Evolutionary conservation across 2,113 vertebrate genomes (phyloP), one percentile per base, ranked within the genome.

Genomic region (Benitochromis conjunctus): DNA sequence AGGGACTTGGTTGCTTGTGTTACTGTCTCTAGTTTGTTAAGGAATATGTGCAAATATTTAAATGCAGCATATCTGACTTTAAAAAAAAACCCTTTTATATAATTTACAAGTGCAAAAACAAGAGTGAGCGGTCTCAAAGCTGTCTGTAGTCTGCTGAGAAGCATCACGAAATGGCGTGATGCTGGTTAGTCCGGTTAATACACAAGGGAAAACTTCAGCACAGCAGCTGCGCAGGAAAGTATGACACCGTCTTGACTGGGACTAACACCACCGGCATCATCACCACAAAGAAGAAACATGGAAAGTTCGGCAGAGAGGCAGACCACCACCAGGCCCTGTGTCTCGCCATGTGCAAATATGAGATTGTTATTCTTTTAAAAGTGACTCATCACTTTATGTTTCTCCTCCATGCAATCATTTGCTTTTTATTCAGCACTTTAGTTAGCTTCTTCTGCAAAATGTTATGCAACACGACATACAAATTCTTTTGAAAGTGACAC

Each of bases 241-340:
- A 91, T 97, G 95, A 96, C 94, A 92, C 36, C 3, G 88, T 89
- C 87, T 88, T 38, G 71, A 82, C 88, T 82, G 80, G 81, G 80
- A 91, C 92, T 85, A 88, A 91, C 89, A 87, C 74, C 86, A 89
- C 24, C 90, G 31, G 31, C 87, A 89, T 94, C 86, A 89, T 85
- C 84, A 87, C 92, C 90, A 29, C 92, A 92, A 83, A 90, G 89
- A 89, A 94, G 94, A 94, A 95, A 95, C 95, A 95, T 96, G 96
- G 96, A 96, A 96, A 94, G 91, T 92, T 93, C 46, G 51, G 91
- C 86, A 83, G 82, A 79, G 82, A 81, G 81, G 81, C 89, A 76
- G 91, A 93, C 92, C 92, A 92, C 92, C 92, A 92, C 86, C 79
- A 54, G 92, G 86, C 55, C 83, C 86, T 71, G 79, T 81, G 94